Evolutionary conservation across 2,888 invertebrate species (phyloP), one percentile per base, ranked within the genome.

Genomic region (Steinernema hermaphroditum): DNA sequence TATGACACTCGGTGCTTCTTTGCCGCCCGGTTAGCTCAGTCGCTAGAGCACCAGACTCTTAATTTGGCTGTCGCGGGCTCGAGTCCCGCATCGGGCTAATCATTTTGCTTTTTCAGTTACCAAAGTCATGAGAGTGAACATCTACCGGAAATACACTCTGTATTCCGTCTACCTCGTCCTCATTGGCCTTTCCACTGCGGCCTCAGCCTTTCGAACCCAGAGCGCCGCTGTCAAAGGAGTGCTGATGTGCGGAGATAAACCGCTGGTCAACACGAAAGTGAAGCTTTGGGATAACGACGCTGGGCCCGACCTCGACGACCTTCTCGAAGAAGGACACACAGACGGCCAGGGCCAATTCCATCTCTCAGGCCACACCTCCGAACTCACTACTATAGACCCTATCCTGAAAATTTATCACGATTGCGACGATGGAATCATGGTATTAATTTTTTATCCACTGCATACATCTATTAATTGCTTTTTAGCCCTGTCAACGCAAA

Each of bases 221-320:
- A 77, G 78, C 0, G 79, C 80, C 12, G 81, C 79, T 1, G 80
- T 82, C n/a, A 76, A 78, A n/a, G 82, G 82, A 62, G 77, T 77
- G 6, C 68, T 82, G 29, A 80, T 82, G 79, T 82, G 82, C 57
- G 82, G 82, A 0, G 80, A 81, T 50, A 70, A 75, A 27, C 82
- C 82, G 22, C 57, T 80, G 27, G 77, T 77, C 16, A 78, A 80
- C 57, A 78, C 80, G 1, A 80, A 81, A 41, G 80, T 82, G 54
- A 82, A 82, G 76, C 77, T 82, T n/a, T 82, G 81, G 69, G 82
- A 82, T 70, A 81, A 82, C 50, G 82, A 82, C 54, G 75, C 78
- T 12, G 82, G 83, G 76, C 82, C 83, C 16, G 82, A 82, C 76
- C 77, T 82, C 41, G 82, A 82, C 57, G 82, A 82, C 54, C 74